A percentile compares a stretch with the other conserved stretches of the same genome.
phyloP scores from a whole-genome alignment of 2,888 invertebrate genomes.

The Pristionchus fissidentatus region DNA sequence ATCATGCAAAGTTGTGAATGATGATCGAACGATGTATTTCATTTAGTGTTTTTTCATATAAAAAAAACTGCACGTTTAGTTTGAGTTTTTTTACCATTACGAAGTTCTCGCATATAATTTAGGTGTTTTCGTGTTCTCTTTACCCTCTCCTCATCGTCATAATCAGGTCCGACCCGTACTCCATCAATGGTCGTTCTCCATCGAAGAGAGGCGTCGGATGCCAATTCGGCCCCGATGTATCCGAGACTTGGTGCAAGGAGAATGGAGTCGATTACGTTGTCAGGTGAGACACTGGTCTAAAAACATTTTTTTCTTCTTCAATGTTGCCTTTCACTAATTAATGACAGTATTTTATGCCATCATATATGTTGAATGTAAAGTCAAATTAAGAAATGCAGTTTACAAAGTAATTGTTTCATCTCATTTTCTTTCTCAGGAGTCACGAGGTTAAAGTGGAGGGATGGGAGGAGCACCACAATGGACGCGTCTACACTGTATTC shows the following conservation, averaged over 20 bases:
- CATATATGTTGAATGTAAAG: background rate
- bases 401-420: background rate
- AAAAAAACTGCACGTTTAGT: background rate
- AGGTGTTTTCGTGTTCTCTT: too few species aligned
- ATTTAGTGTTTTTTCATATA: background rate
- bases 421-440: conserved; percentile 81
- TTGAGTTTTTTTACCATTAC: background rate
- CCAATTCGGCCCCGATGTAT: conserved; percentile 97
- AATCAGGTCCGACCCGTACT: conserved; percentile 87
- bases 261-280: conserved; percentile 94
- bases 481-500: conserved; percentile 95
- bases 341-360: background rate
- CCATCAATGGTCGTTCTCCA: conserved; percentile 88
- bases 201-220: conserved; percentile 98
- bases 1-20: background rate
- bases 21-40: background rate
- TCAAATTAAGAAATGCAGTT: background rate
- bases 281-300: conserved; percentile 72
- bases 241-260: conserved; percentile 85
- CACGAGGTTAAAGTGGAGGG: conserved; percentile 98
- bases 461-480: conserved; percentile 93
- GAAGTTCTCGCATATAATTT: background rate
- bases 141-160: background rate
- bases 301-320: too few species aligned
- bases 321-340: background rate